These are phyloP conservation scores for Pinna nobilis DNA, from an alignment of 1,140 invertebrate species.

Conservation along the genomic window DNA sequence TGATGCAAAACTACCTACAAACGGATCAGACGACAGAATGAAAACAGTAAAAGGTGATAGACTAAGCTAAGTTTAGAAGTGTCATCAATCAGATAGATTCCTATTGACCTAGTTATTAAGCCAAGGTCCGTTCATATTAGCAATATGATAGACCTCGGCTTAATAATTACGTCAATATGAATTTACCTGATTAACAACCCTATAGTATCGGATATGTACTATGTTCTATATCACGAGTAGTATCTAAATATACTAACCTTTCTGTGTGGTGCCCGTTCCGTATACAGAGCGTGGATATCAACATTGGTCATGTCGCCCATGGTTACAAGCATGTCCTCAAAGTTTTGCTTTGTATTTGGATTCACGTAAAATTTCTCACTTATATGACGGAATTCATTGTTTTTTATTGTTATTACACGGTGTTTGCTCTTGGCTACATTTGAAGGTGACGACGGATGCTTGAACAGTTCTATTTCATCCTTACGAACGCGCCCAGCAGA, in stretches of 20 bases:
- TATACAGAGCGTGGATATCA: constrained; percentile 60
- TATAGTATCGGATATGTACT: background rate
- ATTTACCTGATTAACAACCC: background rate
- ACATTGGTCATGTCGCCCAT: constrained; percentile 60
- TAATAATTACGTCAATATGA: no score
- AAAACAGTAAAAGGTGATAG: no score
- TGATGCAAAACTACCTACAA: no score
- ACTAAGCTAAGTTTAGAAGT: no score
- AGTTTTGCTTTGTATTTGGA: constrained; percentile 92
- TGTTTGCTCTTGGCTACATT: constrained; percentile 42
- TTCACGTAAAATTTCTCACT: constrained; percentile 82
- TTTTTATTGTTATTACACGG: constrained; percentile 64
- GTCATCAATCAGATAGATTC: no score
- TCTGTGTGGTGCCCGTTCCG: constrained; percentile 56
- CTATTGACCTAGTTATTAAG: no score
- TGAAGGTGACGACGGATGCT: constrained; percentile 16
- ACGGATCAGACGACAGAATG: no score
- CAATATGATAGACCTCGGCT: no score
- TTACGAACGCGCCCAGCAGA: constrained; percentile 48
- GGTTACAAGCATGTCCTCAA: constrained; percentile 95
- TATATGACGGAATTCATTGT: constrained; percentile 64
- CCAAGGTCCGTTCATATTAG: background rate
- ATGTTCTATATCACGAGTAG: background rate
- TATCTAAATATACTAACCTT: constrained; percentile 54
- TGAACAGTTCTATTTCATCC: constrained; percentile 54